phyloP scores from a whole-genome alignment of 2,113 vertebrate genomes.

The Emydocephalus ijimae region DNA sequence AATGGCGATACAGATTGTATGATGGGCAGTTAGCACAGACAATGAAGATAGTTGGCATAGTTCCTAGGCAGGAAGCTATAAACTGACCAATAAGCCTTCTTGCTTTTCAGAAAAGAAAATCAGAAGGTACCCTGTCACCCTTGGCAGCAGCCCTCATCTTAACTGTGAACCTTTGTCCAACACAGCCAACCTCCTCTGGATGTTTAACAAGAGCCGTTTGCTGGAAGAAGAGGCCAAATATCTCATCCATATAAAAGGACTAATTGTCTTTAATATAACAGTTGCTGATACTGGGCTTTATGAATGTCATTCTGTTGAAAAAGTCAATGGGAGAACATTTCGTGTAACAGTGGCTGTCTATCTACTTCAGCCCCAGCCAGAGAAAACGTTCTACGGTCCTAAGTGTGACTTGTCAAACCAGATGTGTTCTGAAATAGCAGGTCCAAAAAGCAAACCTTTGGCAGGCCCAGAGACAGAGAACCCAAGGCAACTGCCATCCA shows the following conservation, averaged over 20 bases:
- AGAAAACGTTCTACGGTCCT: neutral
- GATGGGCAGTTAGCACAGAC: neutral
- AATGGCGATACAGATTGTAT: neutral
- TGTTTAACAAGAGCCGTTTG: constrained; percentile 51
- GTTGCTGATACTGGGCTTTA: constrained; percentile 60
- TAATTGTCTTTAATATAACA: constrained; percentile 60
- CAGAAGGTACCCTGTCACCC: constrained; percentile 42
- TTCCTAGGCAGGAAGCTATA: neutral
- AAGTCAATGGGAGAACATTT: constrained; percentile 48
- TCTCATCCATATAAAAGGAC: constrained; percentile 56
- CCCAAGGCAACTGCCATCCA: neutral
- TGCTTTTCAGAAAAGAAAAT: constrained; percentile 53
- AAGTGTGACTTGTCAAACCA: fast-evolving
- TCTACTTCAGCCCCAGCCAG: constrained; percentile 21
- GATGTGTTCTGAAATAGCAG: fast-evolving
- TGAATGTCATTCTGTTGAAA: constrained; percentile 62
- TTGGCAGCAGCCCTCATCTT: constrained; percentile 63
- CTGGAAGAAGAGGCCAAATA: constrained; percentile 49
- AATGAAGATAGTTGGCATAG: too few species aligned
- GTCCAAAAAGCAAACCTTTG: neutral
- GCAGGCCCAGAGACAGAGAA: neutral
- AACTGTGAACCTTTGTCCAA: constrained; percentile 65
- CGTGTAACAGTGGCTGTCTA: constrained; percentile 51
- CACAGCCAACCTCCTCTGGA: constrained; percentile 66
- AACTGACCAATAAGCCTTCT: neutral